Base-by-base conservation (phyloP, 1,140 invertebrate genomes). In the Leptoteleia sp. region DNA sequence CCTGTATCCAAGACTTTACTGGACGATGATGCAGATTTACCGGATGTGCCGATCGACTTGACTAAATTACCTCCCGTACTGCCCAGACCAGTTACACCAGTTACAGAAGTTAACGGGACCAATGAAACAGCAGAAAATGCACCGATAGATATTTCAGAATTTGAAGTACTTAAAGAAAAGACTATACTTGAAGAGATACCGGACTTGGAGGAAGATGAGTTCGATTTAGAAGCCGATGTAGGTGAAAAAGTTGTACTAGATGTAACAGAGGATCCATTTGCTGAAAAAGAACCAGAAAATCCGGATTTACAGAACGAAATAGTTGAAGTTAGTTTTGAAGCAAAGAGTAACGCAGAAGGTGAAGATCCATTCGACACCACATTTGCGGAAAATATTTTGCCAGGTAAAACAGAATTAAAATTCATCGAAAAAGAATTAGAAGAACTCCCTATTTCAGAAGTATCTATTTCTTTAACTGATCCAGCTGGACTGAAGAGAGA, bases 361-460 rank as follows among this genome's bases (percentile, higher is more conserved):
- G 90, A 91, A 61, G 95, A 96, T 92, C 95, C 95, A 0, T 97
- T 97, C 82, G 95, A 97, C 83, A 96, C 95, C 6, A 93, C 94
- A 40, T 95, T 95, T 89, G 95, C 93, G 0, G 94, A 95, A 31
- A 94, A 93, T 80, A 91, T 96, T 33, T 85, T 95, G 40, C 93
- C 94, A 5, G 93, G 93, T 27, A 93, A 93, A 85, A 88, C 90
- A 17, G 92, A 93, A 85, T 82, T 92, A 15, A 92, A 91, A 70
- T 87, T 91, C 84, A 92, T 93, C 82, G 91, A 93, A 89, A 92
- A 91, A 68, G 92, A 93, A 77, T 87, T 93, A 50, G 89, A 89
- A 79, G 82, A 90, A 17, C 47, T 89, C n/a, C 86, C 87, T 0
- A 13, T 83, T 3, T 81, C 87, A 0, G 81, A 86, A 33, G 86